These are phyloP conservation scores for Platanista minor DNA, from an alignment of 2,113 vertebrate species.

Conservation along the genomic window DNA sequence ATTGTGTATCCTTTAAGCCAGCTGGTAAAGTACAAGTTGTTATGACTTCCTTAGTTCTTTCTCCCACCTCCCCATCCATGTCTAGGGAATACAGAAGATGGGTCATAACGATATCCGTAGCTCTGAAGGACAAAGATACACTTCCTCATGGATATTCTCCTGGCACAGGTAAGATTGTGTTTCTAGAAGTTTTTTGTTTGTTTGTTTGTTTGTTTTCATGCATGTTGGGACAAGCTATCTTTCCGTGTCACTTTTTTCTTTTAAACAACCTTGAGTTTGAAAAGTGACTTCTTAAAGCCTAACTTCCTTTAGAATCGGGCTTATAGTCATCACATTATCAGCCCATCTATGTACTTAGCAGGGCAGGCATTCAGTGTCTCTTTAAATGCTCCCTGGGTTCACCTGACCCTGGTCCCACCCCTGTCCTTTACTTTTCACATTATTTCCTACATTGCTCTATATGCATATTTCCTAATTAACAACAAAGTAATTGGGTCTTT, in stretches of 20 bases:
- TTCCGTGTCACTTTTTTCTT: neutral
- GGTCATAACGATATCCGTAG: neutral
- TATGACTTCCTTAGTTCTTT: neutral
- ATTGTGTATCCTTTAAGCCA: accelerated
- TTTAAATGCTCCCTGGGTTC: neutral
- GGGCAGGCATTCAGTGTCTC: neutral
- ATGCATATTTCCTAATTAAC: neutral
- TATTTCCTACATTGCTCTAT: neutral
- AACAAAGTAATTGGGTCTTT: neutral
- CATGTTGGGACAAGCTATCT: neutral
- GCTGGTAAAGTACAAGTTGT: neutral
- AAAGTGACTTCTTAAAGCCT: neutral
- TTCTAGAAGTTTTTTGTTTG: neutral
- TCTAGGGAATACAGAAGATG: neutral
- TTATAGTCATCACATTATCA: no score
- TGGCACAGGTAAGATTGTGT: neutral
- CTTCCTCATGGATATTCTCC: neutral
- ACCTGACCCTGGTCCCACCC: neutral
- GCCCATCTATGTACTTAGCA: no score
- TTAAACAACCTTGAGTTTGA: neutral
- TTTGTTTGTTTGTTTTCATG: neutral
- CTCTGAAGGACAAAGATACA: neutral
- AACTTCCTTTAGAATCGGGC: neutral
- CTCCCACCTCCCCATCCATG: no score
- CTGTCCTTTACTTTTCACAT: neutral